phyloP scores from a whole-genome alignment of 2,113 vertebrate genomes.

The Caracal caracal region DNA sequence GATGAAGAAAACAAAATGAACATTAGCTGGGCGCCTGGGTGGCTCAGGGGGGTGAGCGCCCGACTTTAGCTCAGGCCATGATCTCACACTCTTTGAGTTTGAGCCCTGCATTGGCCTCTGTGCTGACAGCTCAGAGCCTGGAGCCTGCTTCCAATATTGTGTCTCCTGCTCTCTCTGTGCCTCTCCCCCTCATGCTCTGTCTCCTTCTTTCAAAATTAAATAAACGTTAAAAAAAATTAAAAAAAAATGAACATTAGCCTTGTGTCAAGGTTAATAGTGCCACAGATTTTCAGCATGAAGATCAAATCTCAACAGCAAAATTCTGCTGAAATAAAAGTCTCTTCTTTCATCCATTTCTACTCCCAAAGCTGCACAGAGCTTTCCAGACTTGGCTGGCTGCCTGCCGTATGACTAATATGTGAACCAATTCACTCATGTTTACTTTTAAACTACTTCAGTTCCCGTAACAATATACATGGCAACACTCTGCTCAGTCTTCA shows the following conservation, averaged over 20 bases:
- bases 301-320: not conserved
- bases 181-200: too few species aligned
- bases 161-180: too few species aligned
- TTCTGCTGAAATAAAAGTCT: slow-evolving; percentile 4
- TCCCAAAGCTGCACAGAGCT: not conserved
- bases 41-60: too few species aligned
- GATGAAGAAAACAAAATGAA: not conserved
- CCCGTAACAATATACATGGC: not conserved
- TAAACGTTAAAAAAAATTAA: too few species aligned
- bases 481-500: slow-evolving; percentile 16
- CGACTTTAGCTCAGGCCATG: too few species aligned
- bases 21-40: not conserved
- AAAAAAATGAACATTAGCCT: not conserved
- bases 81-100: too few species aligned
- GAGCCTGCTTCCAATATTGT: too few species aligned
- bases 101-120: too few species aligned
- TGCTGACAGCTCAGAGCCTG: too few species aligned
- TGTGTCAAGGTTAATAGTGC: not conserved
- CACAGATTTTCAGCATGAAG: not conserved
- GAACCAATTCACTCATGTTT: slow-evolving; percentile 56
- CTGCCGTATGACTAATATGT: slow-evolving; percentile 32
- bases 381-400: slow-evolving; percentile 61
- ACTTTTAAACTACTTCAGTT: slow-evolving; percentile 24
- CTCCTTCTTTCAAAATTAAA: too few species aligned
- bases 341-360: slow-evolving; percentile 16